Percentiles rank a stretch among this genome's conserved stretches.
Conservation (phyloP, 2,797 vertebrate species). For the Liparis tanakae region DNA sequence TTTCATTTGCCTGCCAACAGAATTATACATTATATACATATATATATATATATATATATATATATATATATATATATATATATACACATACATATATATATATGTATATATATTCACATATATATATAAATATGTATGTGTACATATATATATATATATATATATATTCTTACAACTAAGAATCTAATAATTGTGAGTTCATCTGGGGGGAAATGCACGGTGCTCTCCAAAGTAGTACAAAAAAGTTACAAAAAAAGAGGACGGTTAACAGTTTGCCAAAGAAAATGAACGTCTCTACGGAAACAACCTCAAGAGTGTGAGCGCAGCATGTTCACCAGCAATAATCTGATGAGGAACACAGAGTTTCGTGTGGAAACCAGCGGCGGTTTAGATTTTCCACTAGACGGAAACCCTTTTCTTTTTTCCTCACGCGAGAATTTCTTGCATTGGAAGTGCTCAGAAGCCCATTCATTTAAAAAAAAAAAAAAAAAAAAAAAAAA, state of each 20-base stretch:
- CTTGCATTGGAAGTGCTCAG: slow-evolving; percentile 3
- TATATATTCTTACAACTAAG: not conserved
- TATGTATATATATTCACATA: not conserved
- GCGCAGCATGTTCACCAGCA: not conserved
- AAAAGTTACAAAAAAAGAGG: not conserved
- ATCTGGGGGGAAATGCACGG: not conserved
- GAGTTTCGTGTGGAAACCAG: not conserved
- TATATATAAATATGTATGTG: too few species aligned
- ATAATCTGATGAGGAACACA: not conserved
- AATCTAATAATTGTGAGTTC: not conserved
- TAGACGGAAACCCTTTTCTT: not conserved
- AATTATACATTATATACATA: not conserved
- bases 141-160: not conserved
- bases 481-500: too few species aligned
- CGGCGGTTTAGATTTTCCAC: slow-evolving; percentile 26
- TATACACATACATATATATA: not conserved
- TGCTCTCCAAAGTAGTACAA: not conserved
- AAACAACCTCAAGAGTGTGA: not conserved
- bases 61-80: too few species aligned
- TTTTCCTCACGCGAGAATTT: slow-evolving; percentile 26
- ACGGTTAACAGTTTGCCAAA: not conserved
- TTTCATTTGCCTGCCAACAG: not conserved
- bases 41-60: too few species aligned
- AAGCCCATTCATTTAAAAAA: slow-evolving; percentile 43
- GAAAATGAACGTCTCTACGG: not conserved